These are phyloP conservation scores for Carapus acus DNA, from an alignment of 2,797 vertebrate species.

Conservation along the genomic window DNA sequence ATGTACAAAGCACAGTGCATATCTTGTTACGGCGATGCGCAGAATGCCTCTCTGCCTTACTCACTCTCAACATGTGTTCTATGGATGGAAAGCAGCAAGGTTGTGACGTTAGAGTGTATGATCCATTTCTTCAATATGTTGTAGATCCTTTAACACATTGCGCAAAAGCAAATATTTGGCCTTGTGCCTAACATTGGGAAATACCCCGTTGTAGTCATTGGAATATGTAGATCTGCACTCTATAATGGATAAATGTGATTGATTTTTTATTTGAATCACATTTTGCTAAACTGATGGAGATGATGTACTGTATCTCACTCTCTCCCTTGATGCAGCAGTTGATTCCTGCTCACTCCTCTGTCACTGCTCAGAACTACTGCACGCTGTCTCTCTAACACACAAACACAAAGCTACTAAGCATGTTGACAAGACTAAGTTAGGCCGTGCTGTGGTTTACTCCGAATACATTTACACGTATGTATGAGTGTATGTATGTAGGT, in stretches of 20 bases:
- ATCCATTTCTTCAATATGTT: too few relatives aligned
- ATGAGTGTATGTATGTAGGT: slow-evolving; percentile 1
- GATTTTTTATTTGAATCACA: neutral
- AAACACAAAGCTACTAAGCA: slow-evolving; percentile 31
- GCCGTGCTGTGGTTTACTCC: slow-evolving; percentile 9
- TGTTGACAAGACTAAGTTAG: slow-evolving; percentile 32
- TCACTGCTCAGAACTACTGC: slow-evolving; percentile 58
- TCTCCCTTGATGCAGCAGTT: slow-evolving; percentile 47
- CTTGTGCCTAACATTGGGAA: slow-evolving; percentile 29
- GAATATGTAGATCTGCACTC: neutral
- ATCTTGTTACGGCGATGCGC: slow-evolving; percentile 10
- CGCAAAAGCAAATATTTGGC: slow-evolving; percentile 2
- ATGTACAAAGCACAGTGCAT: slow-evolving; percentile 21
- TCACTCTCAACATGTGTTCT: too few relatives aligned
- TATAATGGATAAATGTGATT: neutral
- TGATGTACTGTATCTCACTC: too few relatives aligned
- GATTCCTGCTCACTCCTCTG: slow-evolving; percentile 55
- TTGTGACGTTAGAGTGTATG: too few relatives aligned
- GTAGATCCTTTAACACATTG: slow-evolving; percentile 35
- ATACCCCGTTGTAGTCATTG: neutral
- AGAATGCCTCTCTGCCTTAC: too few relatives aligned
- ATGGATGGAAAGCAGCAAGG: too few relatives aligned
- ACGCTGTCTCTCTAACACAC: slow-evolving; percentile 46
- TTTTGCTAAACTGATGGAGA: neutral
- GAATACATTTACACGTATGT: neutral